Percentiles rank a stretch among this genome's conserved stretches.
Conservation (phyloP, 92 coral and sea anemone species). For the Palythoa grandis region DNA sequence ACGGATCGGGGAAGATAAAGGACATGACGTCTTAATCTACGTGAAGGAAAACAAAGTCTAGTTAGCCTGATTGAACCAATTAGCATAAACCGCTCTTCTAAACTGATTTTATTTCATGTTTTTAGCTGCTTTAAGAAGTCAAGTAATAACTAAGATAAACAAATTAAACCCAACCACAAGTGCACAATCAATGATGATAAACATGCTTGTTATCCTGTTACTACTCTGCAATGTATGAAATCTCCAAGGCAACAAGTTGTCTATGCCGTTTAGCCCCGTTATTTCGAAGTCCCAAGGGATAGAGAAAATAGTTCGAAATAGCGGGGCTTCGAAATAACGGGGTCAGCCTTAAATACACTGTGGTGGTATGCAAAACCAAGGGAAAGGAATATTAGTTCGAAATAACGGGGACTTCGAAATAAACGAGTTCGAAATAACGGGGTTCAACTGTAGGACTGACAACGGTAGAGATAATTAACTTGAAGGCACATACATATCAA, state of each 20-base stretch:
- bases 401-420: too few relatives aligned
- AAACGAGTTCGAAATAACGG: too few relatives aligned
- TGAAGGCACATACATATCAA: neutral
- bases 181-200: neutral
- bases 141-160: neutral
- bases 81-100: neutral
- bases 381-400: too few relatives aligned
- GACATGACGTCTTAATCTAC: constrained; percentile 16
- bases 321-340: too few relatives aligned
- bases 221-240: neutral
- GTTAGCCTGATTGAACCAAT: neutral
- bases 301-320: too few relatives aligned
- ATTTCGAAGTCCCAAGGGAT: too few relatives aligned
- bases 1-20: constrained; percentile 35
- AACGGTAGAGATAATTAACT: neutral
- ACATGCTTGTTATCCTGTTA: neutral
- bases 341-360: too few relatives aligned
- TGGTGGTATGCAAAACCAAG: too few relatives aligned
- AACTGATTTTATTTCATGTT: neutral
- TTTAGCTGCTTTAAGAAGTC: neutral
- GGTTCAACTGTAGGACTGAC: too few relatives aligned
- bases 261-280: neutral
- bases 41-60: neutral
- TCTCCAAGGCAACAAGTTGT: neutral
- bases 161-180: neutral